Percentiles rank a stretch among this genome's conserved stretches.
Evolutionary conservation across 2,888 invertebrate species (phyloP).

Genomic region (Himalopsyche tibetana): DNA sequence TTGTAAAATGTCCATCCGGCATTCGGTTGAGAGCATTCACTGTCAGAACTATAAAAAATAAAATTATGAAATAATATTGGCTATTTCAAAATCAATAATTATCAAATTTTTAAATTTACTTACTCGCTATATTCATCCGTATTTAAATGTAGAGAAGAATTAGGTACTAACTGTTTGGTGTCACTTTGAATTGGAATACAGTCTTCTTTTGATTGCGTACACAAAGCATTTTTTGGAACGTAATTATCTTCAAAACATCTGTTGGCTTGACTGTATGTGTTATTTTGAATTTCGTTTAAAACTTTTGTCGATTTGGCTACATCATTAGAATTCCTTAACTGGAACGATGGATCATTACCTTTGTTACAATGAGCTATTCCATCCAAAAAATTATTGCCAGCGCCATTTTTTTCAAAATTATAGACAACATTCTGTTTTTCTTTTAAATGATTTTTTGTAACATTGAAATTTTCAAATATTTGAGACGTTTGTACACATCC

Average conservation of each 20-base stretch:
- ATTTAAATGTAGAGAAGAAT: constrained; percentile 74
- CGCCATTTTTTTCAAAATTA: background rate
- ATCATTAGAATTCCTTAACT: background rate
- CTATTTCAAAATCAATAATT: too few relatives aligned
- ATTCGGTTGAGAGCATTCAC: constrained; percentile 74
- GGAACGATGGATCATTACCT: background rate
- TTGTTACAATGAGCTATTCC: constrained; percentile 71
- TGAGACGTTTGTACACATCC: constrained; percentile 58
- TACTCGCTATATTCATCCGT: constrained; percentile 75
- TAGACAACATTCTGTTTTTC: background rate
- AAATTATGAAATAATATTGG: constrained; percentile 16
- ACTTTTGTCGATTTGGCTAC: background rate
- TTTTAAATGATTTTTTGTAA: constrained; percentile 70
- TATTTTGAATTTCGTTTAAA: constrained; percentile 61
- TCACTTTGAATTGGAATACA: constrained; percentile 64
- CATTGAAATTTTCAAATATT: constrained; percentile 67
- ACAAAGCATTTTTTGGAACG: background rate
- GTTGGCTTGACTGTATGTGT: background rate
- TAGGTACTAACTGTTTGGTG: constrained; percentile 67
- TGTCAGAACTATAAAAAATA: constrained; percentile 73
- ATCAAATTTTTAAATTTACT: constrained; percentile 67
- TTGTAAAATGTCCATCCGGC: constrained; percentile 85
- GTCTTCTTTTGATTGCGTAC: constrained; percentile 32
- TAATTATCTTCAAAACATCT: background rate
- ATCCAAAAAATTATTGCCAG: constrained; percentile 71